Conservation (phyloP, 2,888 invertebrate species). For the Erynnis tages region DNA sequence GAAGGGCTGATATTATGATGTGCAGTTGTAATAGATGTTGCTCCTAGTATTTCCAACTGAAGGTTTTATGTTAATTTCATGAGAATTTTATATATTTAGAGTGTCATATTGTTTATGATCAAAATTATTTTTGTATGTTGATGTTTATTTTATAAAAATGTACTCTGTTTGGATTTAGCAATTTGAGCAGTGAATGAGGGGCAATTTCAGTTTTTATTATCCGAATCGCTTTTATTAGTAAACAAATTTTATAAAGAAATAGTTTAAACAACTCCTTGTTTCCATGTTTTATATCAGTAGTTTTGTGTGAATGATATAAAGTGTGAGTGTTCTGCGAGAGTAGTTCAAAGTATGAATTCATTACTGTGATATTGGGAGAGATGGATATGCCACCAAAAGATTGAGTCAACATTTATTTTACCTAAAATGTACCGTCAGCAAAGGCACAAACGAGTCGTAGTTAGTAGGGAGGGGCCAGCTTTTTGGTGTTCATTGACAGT, state of each 20-base stretch:
- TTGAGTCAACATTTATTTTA: conserved; percentile 40
- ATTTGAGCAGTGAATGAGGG: not conserved
- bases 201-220: conserved; percentile 5
- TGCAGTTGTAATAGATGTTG: conserved; percentile 25
- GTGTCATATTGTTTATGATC: conserved; percentile 38
- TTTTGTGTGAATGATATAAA: conserved; percentile 48
- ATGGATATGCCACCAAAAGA: conserved; percentile 52
- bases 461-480: conserved; percentile 75
- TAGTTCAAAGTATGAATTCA: conserved; percentile 60
- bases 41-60: conserved; percentile 38
- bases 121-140: conserved; percentile 39
- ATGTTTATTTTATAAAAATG: conserved; percentile 35
- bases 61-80: conserved; percentile 48
- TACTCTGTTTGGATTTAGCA: conserved; percentile 5
- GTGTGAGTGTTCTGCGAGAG: conserved; percentile 49
- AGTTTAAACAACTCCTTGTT: conserved; percentile 14
- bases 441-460: conserved; percentile 64
- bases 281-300: conserved; percentile 25
- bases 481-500: conserved; percentile 66
- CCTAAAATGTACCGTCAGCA: conserved; percentile 57
- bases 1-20: not conserved
- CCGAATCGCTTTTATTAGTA: conserved; percentile 13
- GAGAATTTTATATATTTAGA: conserved; percentile 39
- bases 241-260: conserved; percentile 8
- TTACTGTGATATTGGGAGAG: conserved; percentile 73